Conservation (phyloP, 2,888 invertebrate genomes). For the Aspidapion aeneum region DNA sequence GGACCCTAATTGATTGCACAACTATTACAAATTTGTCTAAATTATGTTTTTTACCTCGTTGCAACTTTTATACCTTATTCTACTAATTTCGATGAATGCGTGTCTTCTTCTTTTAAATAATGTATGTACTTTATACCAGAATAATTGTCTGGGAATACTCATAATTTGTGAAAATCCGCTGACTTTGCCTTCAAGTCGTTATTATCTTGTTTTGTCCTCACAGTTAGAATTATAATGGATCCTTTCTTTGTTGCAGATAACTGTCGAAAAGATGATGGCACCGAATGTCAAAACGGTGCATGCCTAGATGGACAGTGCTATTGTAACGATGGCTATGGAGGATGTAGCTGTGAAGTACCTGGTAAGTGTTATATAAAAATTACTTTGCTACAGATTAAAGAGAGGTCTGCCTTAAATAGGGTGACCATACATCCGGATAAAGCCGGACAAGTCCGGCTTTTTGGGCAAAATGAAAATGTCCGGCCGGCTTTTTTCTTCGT, state of each 20-base stretch:
- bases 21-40: too few relatives aligned
- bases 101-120: background rate
- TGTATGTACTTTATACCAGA: background rate
- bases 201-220: background rate
- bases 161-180: background rate
- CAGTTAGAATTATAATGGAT: background rate
- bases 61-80: too few relatives aligned
- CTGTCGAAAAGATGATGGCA: constrained; percentile 89
- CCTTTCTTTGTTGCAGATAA: constrained; percentile 63
- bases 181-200: background rate
- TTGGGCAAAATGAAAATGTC: too few relatives aligned
- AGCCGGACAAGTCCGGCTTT: too few relatives aligned
- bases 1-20: too few relatives aligned
- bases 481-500: too few relatives aligned
- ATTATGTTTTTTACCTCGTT: too few relatives aligned
- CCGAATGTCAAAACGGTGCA: constrained; percentile 87
- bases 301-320: constrained; percentile 92
- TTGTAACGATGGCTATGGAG: constrained; percentile 93
- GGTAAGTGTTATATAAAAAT: constrained; percentile 62
- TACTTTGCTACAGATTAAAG: too few relatives aligned
- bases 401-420: too few relatives aligned
- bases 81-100: too few relatives aligned
- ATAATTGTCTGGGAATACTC: background rate
- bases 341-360: constrained; percentile 90
- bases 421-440: too few relatives aligned